Conservation (phyloP, 2,797 vertebrate genomes). For the Anguilla marmorata region DNA sequence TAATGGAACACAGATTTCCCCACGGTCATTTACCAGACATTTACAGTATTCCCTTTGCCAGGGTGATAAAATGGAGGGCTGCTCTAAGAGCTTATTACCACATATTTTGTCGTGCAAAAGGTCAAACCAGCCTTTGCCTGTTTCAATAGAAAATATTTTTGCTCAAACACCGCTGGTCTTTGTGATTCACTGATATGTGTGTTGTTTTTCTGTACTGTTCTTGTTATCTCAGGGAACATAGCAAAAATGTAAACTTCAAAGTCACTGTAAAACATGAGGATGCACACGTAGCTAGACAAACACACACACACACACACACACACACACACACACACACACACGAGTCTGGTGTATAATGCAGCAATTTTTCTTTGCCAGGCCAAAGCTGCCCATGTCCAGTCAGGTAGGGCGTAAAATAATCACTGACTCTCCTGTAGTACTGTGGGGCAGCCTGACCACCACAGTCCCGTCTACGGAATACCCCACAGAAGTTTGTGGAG, state of each 20-base stretch:
- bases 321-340: background rate
- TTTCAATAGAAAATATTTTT: conserved; percentile 15
- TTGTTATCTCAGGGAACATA: background rate
- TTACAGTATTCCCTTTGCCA: background rate
- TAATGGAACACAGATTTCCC: background rate
- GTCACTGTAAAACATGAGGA: background rate
- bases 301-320: background rate
- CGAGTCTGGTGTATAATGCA: background rate
- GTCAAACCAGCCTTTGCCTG: background rate
- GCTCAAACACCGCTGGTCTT: background rate
- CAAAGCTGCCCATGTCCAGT: no score
- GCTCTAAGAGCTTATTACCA: background rate
- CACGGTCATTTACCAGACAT: background rate
- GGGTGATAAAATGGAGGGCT: background rate
- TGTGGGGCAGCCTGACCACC: no score
- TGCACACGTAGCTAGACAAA: background rate
- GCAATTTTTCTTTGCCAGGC: no score
- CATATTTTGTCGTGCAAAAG: background rate
- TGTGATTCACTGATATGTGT: background rate
- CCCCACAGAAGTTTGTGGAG: no score
- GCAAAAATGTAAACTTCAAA: background rate
- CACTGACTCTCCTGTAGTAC: no score
- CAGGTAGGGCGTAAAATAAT: no score
- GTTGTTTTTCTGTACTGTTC: background rate
- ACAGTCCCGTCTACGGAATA: no score